These are phyloP conservation scores for Sardina pilchardus DNA, from an alignment of 2,113 vertebrate genomes.

Conservation along the genomic window DNA sequence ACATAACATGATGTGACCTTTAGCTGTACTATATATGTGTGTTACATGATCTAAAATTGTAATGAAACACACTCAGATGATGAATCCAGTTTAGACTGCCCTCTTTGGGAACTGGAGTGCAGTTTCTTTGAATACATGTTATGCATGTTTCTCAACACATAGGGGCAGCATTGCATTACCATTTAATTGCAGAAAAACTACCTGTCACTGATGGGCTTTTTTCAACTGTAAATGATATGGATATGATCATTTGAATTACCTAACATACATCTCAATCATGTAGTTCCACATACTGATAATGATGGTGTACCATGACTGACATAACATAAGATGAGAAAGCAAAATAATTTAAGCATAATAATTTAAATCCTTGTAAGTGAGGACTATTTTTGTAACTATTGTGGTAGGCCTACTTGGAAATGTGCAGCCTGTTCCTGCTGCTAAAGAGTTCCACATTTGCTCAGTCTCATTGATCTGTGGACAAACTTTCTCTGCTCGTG, in stretches of 20 bases:
- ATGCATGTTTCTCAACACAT: not conserved
- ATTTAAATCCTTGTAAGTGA: no score
- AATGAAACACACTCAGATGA: not conserved
- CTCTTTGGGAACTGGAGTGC: not conserved
- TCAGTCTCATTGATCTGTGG: constrained; percentile 23
- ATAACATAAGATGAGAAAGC: no score
- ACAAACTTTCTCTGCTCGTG: constrained; percentile 20
- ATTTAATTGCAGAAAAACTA: no score
- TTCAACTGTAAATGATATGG: no score
- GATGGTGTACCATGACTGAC: no score
- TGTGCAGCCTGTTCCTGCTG: not conserved
- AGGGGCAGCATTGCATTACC: not conserved
- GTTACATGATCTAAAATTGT: not conserved
- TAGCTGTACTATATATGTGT: not conserved
- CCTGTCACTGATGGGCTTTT: no score
- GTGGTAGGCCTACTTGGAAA: not conserved
- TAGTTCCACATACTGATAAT: no score
- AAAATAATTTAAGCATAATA: no score
- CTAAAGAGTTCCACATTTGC: not conserved
- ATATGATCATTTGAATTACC: no score
- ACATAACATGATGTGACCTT: not conserved
- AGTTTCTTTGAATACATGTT: not conserved
- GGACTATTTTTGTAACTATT: not conserved
- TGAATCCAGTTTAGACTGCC: not conserved
- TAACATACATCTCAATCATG: no score